phyloP scores from a whole-genome alignment of 2,113 vertebrate genomes.

The Genyomyrus donnyi region DNA sequence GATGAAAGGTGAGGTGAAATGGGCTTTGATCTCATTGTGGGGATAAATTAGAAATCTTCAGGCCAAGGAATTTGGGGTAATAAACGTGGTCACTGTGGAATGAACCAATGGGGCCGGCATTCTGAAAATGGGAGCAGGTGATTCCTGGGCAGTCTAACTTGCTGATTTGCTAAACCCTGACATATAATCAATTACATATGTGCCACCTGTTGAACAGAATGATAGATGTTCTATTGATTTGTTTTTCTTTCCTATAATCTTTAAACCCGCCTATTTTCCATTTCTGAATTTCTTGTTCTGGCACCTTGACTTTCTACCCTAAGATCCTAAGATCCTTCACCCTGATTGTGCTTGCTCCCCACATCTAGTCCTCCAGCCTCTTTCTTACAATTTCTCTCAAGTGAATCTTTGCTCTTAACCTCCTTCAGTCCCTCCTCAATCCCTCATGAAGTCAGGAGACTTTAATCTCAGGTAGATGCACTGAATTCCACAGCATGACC shows the following conservation, averaged over 20 bases:
- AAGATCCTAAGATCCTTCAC: conserved; percentile 18
- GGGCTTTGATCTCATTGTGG: neutral
- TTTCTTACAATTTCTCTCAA: neutral
- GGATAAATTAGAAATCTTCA: neutral
- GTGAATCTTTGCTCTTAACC: conserved; percentile 1
- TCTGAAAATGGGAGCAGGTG: neutral
- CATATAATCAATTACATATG: neutral
- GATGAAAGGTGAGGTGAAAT: neutral
- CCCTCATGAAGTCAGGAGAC: neutral
- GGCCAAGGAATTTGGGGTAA: neutral
- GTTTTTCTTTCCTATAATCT: neutral
- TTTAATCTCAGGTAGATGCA: conserved; percentile 42
- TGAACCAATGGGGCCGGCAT: neutral
- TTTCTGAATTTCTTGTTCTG: neutral
- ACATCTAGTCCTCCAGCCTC: neutral
- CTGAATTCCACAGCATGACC: conserved; percentile 50
- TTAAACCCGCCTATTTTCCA: neutral
- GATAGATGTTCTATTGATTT: neutral
- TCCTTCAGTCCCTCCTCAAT: neutral
- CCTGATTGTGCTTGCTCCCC: neutral
- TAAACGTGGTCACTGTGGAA: neutral
- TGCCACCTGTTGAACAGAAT: neutral
- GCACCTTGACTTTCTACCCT: neutral
- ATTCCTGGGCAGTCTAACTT: neutral
- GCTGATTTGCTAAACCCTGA: neutral